Evolutionary conservation across 2,113 vertebrate species (phyloP), one percentile per base, ranked within the genome.

Genomic region (Sebastes schlegelii): DNA sequence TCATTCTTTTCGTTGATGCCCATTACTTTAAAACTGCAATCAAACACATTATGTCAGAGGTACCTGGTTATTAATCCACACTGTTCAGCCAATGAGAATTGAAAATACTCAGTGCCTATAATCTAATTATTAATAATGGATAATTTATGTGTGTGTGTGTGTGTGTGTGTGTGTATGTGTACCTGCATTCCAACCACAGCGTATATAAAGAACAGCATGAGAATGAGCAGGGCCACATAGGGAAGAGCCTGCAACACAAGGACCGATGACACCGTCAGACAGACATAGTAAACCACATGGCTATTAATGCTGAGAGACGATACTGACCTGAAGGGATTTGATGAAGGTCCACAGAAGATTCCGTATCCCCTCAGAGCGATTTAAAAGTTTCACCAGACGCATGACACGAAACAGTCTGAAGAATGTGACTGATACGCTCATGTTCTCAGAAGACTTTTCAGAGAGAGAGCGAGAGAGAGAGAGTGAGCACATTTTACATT

Each of bases 151-250:
- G n/a, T 46, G 11, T 49, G 48, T 48, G n/a, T 76, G 40, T 66
- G 49, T 40, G 11, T 80, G 64, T 45, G 16, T 62, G 46, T 48
- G 40, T 23, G 19, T 6, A 7, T 26, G 2, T 52, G 14, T 78
- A 98, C 97, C 97, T 99, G 98, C 97, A 99, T 99, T 82, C 97
- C 97, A 0, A 99, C 98, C 84, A 99, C 97, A 0, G 98, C 97
- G 0, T 98, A 99, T 92, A 99, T 98, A 87, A 99, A 99, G 91
- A 99, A 99, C 12, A 99, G 95, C 98, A 99, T 99, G 88, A 98
- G 97, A 0, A 99, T 99, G 65, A 99, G 97, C 72, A 99, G 91
- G 2, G 96, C 97, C 46, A 99, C 97, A 0, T 99, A 98, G 0
- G 97, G 98, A 88, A 99, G 95, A 68, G 98, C 98, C 98, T 99